Percentiles rank a stretch among this genome's conserved stretches.
phyloP scores from a whole-genome alignment of 1,140 invertebrate genomes.

The Solen grandis region DNA sequence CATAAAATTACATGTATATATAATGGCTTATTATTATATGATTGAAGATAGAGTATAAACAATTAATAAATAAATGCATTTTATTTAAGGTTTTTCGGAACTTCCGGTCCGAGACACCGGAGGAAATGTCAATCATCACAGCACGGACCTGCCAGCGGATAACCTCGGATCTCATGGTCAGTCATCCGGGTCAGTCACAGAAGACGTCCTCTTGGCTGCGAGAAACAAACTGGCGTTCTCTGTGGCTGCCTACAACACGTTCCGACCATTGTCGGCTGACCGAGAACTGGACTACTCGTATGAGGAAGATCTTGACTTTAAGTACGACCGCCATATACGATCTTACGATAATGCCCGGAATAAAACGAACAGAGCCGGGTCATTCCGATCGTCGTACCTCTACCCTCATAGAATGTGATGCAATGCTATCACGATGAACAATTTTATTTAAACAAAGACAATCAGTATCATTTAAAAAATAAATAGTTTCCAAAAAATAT shows the following conservation, averaged over 20 bases:
- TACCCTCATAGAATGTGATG: slow-evolving; percentile 43
- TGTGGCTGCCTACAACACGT: slow-evolving; percentile 59
- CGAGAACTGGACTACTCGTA: slow-evolving; percentile 63
- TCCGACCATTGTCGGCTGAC: slow-evolving; percentile 61
- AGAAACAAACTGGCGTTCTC: slow-evolving; percentile 65
- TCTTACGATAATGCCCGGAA: slow-evolving; percentile 63
- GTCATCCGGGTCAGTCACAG: slow-evolving; percentile 45
- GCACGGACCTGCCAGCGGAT: slow-evolving; percentile 27
- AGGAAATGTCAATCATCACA: slow-evolving; percentile 20
- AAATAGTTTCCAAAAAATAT: no score
- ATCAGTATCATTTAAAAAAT: no score
- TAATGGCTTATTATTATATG: no score
- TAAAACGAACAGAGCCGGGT: slow-evolving; percentile 19
- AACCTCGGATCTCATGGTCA: slow-evolving; percentile 8
- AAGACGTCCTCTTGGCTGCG: slow-evolving; percentile 66
- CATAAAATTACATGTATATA: no score
- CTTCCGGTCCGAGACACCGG: slow-evolving; percentile 41
- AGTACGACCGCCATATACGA: slow-evolving; percentile 68
- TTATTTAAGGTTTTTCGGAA: slow-evolving; percentile 59
- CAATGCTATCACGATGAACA: no score
- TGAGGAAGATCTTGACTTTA: slow-evolving; percentile 67
- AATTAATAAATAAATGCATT: no score
- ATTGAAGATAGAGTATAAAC: no score
- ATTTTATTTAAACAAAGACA: no score
- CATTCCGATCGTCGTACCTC: slow-evolving; percentile 47